Percentiles rank a stretch among this genome's conserved stretches.
phyloP scores from a whole-genome alignment of 2,888 invertebrate genomes.

The Elmis aenea region DNA sequence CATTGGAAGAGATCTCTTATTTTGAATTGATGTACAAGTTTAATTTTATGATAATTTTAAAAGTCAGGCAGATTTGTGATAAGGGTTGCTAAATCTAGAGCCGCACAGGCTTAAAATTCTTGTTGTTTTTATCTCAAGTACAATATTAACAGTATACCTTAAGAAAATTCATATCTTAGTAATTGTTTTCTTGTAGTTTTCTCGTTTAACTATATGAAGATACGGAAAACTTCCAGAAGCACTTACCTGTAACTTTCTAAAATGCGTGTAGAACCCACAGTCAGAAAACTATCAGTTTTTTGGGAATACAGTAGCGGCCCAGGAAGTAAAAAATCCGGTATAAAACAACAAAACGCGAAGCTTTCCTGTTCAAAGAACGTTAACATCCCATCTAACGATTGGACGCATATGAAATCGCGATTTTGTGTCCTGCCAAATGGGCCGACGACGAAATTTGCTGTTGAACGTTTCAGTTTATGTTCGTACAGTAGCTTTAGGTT shows the following conservation, averaged over 20 bases:
- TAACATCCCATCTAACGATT: slow-evolving; percentile 83
- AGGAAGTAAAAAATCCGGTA: slow-evolving; percentile 78
- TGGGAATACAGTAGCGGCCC: slow-evolving; percentile 77
- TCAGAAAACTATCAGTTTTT: slow-evolving; percentile 80
- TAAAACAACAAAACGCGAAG: slow-evolving; percentile 73
- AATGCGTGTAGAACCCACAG: slow-evolving; percentile 74
- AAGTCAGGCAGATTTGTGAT: no score
- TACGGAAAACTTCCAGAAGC: not conserved
- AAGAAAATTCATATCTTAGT: no score
- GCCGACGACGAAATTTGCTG: slow-evolving; percentile 74
- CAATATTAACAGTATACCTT: no score
- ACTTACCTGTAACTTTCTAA: slow-evolving; percentile 69
- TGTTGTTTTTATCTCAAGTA: no score
- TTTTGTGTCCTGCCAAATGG: slow-evolving; percentile 80
- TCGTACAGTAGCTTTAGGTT: slow-evolving; percentile 69
- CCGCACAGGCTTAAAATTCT: no score
- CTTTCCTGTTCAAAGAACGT: slow-evolving; percentile 92
- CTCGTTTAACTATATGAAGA: no score
- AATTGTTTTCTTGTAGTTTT: no score
- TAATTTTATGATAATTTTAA: no score
- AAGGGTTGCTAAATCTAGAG: no score
- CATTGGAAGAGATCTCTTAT: no score
- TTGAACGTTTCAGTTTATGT: slow-evolving; percentile 72
- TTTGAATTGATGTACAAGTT: no score
- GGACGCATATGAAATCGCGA: slow-evolving; percentile 86